Percentiles rank a stretch among this genome's conserved stretches.
Conservation (phyloP, 2,797 vertebrate species). For the Lutjanus campechanus region DNA sequence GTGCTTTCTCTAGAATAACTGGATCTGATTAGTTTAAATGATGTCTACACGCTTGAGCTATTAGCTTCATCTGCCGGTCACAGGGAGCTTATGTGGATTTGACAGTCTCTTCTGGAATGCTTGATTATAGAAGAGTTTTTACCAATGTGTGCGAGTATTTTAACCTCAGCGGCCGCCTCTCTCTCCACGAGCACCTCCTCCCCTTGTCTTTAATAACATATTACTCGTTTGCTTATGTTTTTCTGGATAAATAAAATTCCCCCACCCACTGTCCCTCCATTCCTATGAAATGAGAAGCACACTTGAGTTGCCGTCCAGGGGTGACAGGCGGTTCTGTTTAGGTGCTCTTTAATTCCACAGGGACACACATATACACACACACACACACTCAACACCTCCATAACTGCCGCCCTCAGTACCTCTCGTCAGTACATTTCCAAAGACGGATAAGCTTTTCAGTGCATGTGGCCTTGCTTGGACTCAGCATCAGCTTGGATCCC, state of each 20-base stretch:
- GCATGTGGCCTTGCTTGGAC: constrained; percentile 37
- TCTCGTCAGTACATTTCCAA: constrained; percentile 46
- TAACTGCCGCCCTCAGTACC: constrained; percentile 5
- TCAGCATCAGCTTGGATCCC: constrained; percentile 19
- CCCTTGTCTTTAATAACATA: constrained; percentile 54
- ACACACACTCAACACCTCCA: constrained; percentile 17
- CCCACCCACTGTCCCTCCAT: constrained; percentile 51
- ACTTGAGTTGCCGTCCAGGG: constrained; percentile 55
- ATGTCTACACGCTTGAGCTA: constrained; percentile 22
- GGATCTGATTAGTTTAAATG: constrained; percentile 56
- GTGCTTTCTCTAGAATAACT: constrained; percentile 37
- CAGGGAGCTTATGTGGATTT: constrained; percentile 57
- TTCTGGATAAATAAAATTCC: constrained; percentile 51
- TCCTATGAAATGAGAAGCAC: constrained; percentile 71
- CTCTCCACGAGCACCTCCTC: constrained; percentile 26
- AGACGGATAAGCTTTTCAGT: constrained; percentile 48
- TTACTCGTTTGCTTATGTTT: constrained; percentile 56
- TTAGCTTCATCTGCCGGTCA: constrained; percentile 44
- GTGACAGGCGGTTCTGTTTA: constrained; percentile 67
- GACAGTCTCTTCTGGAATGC: constrained; percentile 10
- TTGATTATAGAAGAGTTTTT: constrained; percentile 19
- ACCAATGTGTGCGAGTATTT: constrained; percentile 20
- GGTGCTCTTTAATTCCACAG: constrained; percentile 57
- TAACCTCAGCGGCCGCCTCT: constrained; percentile 28
- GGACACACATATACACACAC: constrained; percentile 13